A percentile compares a stretch with the other conserved stretches of the same genome.
These are phyloP conservation scores for Eristalis arbustorum DNA, from an alignment of 2,888 invertebrate species.

Conservation along the genomic window DNA sequence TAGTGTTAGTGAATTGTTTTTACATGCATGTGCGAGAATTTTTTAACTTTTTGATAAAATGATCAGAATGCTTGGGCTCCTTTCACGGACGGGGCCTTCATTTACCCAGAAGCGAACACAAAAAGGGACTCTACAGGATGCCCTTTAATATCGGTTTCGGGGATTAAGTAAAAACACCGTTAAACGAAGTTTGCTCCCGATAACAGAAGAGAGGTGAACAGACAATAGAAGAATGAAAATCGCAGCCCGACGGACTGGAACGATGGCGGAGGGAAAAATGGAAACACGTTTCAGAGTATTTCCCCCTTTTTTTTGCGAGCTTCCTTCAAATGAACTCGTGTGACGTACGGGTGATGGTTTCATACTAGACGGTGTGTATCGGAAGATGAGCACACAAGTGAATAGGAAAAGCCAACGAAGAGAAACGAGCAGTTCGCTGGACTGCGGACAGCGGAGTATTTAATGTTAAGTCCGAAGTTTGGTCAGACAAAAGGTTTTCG, in stretches of 20 bases:
- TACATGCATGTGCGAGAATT: background rate
- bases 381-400: background rate
- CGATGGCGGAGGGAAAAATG: background rate
- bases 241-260: background rate
- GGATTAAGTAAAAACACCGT: constrained; percentile 17
- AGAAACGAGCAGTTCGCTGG: background rate
- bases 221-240: background rate
- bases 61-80: constrained; percentile 22
- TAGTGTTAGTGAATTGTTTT: constrained; percentile 11
- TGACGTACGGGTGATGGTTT: background rate
- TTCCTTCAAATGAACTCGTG: background rate
- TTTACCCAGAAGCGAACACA: background rate
- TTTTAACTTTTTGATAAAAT: constrained; percentile 30
- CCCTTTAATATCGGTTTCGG: constrained; percentile 13
- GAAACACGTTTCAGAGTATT: background rate
- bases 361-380: background rate
- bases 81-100: background rate
- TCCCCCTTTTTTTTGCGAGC: background rate
- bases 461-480: background rate
- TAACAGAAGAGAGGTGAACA: constrained; percentile 1
- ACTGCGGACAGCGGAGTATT: background rate
- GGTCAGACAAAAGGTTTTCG: background rate
- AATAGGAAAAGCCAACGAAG: background rate
- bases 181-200: constrained; percentile 36
- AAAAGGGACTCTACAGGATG: background rate